Conservation (phyloP, 2,113 vertebrate species). For the Tichodroma muraria region DNA sequence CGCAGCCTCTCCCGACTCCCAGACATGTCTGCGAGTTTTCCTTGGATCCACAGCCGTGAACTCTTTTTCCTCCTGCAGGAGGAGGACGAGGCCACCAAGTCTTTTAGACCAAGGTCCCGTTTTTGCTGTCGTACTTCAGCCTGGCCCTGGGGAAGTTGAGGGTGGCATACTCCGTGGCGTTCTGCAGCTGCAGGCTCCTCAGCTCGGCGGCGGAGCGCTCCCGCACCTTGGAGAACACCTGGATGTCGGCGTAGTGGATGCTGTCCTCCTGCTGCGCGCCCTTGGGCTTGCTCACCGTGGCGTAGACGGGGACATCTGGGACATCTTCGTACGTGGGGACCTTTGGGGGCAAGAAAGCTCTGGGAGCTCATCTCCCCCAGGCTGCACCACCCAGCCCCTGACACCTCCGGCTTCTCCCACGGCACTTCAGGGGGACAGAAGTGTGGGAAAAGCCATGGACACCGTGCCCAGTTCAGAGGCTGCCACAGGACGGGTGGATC, state of each 20-base stretch:
- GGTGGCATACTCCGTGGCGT: slow-evolving; percentile 78
- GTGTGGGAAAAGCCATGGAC: rapidly evolving
- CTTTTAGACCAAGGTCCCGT: slow-evolving; percentile 70
- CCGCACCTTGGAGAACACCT: slow-evolving; percentile 53
- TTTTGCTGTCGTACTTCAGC: slow-evolving; percentile 64
- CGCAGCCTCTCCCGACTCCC: background rate
- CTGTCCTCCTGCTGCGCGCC: slow-evolving; percentile 22
- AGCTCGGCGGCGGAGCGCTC: slow-evolving; percentile 28
- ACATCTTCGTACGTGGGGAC: slow-evolving; percentile 56
- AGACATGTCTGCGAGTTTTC: background rate
- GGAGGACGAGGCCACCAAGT: background rate
- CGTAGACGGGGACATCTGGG: slow-evolving; percentile 50
- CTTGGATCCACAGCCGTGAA: background rate
- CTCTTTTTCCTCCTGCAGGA: background rate
- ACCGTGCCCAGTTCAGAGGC: background rate
- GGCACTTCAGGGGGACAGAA: background rate
- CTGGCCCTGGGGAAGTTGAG: slow-evolving; percentile 71
- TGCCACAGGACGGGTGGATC: background rate
- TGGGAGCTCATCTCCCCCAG: background rate
- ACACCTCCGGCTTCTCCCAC: background rate
- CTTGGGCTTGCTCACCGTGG: slow-evolving; percentile 52
- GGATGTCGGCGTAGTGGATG: slow-evolving; percentile 82
- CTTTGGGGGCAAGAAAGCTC: background rate
- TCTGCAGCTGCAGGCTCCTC: slow-evolving; percentile 33
- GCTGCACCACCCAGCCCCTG: background rate